phyloP scores from a whole-genome alignment of 2,113 vertebrate species.

The Rhynchomys soricoides region DNA sequence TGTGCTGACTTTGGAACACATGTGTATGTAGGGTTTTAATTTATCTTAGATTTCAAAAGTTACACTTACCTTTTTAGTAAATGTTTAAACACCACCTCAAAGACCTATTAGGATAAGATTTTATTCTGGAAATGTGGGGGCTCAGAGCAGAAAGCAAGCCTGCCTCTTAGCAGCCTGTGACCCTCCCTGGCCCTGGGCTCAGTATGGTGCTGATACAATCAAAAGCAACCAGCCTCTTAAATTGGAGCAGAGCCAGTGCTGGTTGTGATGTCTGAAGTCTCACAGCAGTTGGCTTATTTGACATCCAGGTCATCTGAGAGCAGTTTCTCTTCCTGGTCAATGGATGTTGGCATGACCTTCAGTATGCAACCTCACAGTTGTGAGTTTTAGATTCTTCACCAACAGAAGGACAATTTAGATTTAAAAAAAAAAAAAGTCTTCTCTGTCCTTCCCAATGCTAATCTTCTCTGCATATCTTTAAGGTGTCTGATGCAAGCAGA shows the following conservation, averaged over 20 bases:
- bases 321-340: not conserved
- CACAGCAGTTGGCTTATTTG: not conserved
- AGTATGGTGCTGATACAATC: not conserved
- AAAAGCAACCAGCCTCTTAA: not conserved
- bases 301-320: not conserved
- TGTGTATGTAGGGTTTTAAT: not conserved
- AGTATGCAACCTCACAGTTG: not conserved
- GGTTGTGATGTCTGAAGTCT: not conserved
- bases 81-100: not conserved
- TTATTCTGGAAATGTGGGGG: not conserved
- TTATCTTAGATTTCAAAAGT: not conserved
- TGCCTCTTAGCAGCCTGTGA: not conserved
- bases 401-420: not conserved
- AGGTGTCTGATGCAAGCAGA: not conserved
- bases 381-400: not conserved
- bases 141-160: not conserved
- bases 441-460: not conserved
- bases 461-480: not conserved
- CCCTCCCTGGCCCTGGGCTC: not conserved
- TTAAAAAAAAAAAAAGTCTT: no score
- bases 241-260: not conserved
- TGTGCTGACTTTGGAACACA: not conserved
- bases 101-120: not conserved
- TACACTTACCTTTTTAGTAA: not conserved
- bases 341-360: not conserved